phyloP scores from a whole-genome alignment of 1,140 invertebrate genomes.

The Physella acuta region DNA sequence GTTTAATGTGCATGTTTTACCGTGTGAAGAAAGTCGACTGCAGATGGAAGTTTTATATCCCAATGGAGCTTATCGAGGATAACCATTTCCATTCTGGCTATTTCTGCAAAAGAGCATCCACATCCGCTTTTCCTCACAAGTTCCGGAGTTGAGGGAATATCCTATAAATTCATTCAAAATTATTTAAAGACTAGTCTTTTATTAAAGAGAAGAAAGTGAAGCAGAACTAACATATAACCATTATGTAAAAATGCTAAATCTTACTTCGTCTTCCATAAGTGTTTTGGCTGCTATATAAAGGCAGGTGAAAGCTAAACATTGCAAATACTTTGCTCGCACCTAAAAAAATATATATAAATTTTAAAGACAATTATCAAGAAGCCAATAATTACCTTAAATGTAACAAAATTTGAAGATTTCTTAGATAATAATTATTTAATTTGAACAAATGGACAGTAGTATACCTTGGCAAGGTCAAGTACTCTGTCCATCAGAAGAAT shows the following conservation, averaged over 20 bases:
- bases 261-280: constrained; percentile 60
- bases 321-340: constrained; percentile 58
- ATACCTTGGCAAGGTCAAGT: constrained; percentile 55
- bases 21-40: constrained; percentile 58
- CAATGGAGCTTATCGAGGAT: constrained; percentile 58
- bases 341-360: constrained; percentile 33
- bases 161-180: constrained; percentile 40
- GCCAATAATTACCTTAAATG: background rate
- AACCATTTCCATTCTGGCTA: constrained; percentile 58
- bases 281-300: constrained; percentile 60
- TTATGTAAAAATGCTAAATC: constrained; percentile 24
- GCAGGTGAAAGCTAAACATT: constrained; percentile 56
- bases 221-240: background rate
- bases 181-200: background rate
- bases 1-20: constrained; percentile 38
- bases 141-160: constrained; percentile 55
- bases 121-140: constrained; percentile 55
- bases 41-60: constrained; percentile 50
- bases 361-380: background rate
- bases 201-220: background rate
- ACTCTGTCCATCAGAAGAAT: constrained; percentile 54
- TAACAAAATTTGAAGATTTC: constrained; percentile 5
- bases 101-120: constrained; percentile 56
- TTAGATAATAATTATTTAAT: no score
- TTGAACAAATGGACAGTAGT: no score